Base-by-base conservation (phyloP, 2,113 vertebrate genomes). In the Dicaeum eximium region DNA sequence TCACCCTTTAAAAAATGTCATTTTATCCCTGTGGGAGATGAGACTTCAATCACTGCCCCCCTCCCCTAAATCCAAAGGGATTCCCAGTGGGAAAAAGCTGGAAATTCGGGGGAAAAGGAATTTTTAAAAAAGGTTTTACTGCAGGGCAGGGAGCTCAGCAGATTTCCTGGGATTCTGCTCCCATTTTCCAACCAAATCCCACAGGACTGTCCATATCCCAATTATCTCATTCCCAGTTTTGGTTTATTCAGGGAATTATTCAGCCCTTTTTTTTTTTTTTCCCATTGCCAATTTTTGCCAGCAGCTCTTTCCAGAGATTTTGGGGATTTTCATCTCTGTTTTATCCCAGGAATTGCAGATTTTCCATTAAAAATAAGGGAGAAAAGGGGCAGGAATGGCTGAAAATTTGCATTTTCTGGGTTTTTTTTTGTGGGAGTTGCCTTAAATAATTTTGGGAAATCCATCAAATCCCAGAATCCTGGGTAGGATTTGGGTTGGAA, bases 1-100 rank as follows among this genome's bases (percentile, higher is more conserved):
- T 10, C 5, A 4, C 28, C 62, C 42, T 16, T 9, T 7, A 13
- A 9, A 23, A 66, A n/a, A 42, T 10, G 22, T 7, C 15, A 9
- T 25, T 66, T 45, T 18, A 25, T 17, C 22, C 61, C 30, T 7
- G 30, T 3, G 4, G 40, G 24, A 11, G 16, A 6, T 9, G 25
- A 13, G 11, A 4, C 1, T 2, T 18, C 4, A 1, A 1, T 13
- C 11, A 12, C n/a, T 27, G 6, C 40, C 40, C 37, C 57, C 57
- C 35, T 38, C 25, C 23, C 57, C 44, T n/a, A 19, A 16, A 54
- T 31, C 5, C 21, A 17, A 5, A 23, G 57, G 57, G 15, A 58
- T 21, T 33, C 17, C 50, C 51, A 30, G 51, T 10, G 10, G 20
- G 31, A 56, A 56, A 33, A 33, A 1, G 19, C 31, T 33, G 54